Evolutionary conservation across 37 sponge, comb jelly and placozoan species (phyloP).

Genomic region (Oopsacas minuta): DNA sequence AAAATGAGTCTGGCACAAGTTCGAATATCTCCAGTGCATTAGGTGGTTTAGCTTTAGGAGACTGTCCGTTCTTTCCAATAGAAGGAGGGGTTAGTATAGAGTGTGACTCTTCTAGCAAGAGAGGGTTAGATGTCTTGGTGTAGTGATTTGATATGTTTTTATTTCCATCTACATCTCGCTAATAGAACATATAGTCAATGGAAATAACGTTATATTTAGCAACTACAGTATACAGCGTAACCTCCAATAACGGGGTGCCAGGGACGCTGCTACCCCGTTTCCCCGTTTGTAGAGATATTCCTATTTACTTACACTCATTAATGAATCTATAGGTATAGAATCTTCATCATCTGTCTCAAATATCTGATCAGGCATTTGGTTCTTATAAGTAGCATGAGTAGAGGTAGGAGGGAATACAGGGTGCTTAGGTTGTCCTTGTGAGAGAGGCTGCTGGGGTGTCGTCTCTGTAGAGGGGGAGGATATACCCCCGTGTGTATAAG

Average conservation of each 20-base stretch:
- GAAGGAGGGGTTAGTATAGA: background rate
- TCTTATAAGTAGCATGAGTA: background rate
- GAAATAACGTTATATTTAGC: too few relatives aligned
- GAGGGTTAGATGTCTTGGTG: background rate
- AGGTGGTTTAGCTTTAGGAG: background rate
- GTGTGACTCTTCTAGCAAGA: background rate
- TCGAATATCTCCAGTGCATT: background rate
- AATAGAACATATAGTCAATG: too few relatives aligned
- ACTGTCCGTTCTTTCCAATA: background rate
- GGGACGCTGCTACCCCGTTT: too few relatives aligned
- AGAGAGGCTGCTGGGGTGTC: background rate
- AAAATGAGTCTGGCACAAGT: background rate
- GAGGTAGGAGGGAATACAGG: background rate
- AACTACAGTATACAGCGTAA: too few relatives aligned
- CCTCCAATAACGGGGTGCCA: too few relatives aligned
- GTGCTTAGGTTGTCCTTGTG: background rate
- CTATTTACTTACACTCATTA: too few relatives aligned
- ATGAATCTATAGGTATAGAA: background rate
- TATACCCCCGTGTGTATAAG: background rate
- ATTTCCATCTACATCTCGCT: too few relatives aligned
- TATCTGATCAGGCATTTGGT: conserved; percentile 6
- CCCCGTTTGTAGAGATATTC: too few relatives aligned
- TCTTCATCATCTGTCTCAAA: background rate
- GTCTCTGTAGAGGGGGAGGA: background rate
- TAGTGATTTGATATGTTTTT: too few relatives aligned